Evolutionary conservation across 1,140 invertebrate species (phyloP).

Genomic region (Proales similis): DNA sequence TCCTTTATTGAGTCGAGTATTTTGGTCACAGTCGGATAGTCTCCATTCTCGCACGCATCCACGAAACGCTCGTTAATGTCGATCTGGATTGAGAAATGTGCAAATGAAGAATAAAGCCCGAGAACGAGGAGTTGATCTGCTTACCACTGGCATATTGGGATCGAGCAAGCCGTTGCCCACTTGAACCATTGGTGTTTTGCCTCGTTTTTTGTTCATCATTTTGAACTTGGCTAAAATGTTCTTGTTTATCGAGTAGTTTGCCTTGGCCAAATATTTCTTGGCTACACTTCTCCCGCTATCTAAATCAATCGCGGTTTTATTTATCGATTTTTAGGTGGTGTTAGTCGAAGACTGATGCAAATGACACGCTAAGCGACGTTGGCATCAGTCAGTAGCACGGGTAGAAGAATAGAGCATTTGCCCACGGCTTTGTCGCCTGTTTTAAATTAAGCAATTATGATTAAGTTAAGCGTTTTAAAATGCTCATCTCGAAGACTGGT

Average conservation of each 20-base stretch:
- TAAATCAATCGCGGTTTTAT: no score
- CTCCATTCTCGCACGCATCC: conserved; percentile 37
- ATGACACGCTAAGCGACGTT: no score
- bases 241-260: conserved; percentile 1
- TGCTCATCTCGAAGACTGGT: no score
- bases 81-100: neutral
- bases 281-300: no score
- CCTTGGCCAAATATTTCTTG: no score
- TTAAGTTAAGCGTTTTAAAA: no score
- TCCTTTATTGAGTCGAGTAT: conserved; percentile 44
- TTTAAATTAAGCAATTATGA: no score
- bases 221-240: conserved; percentile 21
- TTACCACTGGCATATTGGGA: conserved; percentile 27
- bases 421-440: no score
- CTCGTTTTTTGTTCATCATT: conserved; percentile 34
- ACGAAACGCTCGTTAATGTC: conserved; percentile 37
- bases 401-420: no score
- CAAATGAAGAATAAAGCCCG: neutral
- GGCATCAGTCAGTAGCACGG: no score
- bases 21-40: conserved; percentile 41
- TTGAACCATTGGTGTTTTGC: neutral
- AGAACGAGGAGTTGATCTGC: neutral
- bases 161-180: neutral
- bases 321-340: no score
- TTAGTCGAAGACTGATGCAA: no score